Percentiles rank a stretch among this genome's conserved stretches.
These are phyloP conservation scores for Eunapius fragilis DNA, from an alignment of 37 sponge, comb jelly and placozoan species.

Conservation along the genomic window DNA sequence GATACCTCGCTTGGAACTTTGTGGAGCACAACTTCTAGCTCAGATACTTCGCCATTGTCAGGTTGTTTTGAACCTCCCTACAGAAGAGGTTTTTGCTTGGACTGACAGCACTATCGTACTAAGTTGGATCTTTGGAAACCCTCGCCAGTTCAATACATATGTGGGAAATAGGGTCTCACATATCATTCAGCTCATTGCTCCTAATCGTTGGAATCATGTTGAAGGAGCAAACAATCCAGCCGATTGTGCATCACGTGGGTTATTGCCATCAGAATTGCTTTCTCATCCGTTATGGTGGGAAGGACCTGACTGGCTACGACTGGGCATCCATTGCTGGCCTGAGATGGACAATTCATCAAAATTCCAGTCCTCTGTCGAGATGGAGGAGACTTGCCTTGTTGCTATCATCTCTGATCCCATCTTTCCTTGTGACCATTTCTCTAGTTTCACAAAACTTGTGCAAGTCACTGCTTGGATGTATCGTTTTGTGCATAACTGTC, in stretches of 20 bases:
- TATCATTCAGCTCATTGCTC: conserved; percentile 8
- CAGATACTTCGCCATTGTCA: conserved; percentile 16
- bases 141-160: conserved; percentile 20
- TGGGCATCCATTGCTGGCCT: conserved; percentile 2
- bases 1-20: conserved; percentile 15
- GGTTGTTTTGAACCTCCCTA: conserved; percentile 10
- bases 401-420: conserved; percentile 4
- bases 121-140: conserved; percentile 16
- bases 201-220: conserved; percentile 24
- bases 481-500: conserved; percentile 17
- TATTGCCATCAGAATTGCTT: conserved; percentile 38
- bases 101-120: conserved; percentile 27
- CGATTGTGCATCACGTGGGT: conserved; percentile 42
- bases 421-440: conserved; percentile 23
- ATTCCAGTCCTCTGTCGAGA: not conserved
- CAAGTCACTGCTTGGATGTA: conserved; percentile 30
- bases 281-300: conserved; percentile 41
- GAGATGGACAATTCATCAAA: not conserved
- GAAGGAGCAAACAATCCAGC: too few relatives aligned
- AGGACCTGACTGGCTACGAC: conserved; percentile 22
- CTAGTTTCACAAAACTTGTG: conserved; percentile 28
- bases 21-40: conserved; percentile 22
- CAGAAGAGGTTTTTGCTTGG: conserved; percentile 2
- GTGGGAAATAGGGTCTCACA: conserved; percentile 32
- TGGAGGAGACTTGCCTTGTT: not conserved